Conservation (phyloP, 2,797 vertebrate species). For the Galago senegalensis region DNA sequence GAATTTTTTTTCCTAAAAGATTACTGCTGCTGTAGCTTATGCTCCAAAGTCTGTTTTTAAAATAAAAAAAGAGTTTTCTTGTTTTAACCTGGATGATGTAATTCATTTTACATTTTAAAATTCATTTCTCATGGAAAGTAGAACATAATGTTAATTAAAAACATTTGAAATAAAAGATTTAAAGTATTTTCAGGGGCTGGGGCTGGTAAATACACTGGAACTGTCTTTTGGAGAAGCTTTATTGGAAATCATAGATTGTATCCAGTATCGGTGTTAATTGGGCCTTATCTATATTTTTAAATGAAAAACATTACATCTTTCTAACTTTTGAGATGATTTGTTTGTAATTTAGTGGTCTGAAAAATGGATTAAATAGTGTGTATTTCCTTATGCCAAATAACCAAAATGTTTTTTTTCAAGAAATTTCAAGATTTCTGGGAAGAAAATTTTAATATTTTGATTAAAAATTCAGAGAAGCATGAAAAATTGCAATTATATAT, state of each 20-base stretch:
- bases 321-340: slow-evolving; percentile 33
- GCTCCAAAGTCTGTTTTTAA: slow-evolving; percentile 68
- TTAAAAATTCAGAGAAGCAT: slow-evolving; percentile 44
- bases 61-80: slow-evolving; percentile 56
- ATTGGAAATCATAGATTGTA: slow-evolving; percentile 8
- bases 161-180: slow-evolving; percentile 59
- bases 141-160: slow-evolving; percentile 15
- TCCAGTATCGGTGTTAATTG: slow-evolving; percentile 32
- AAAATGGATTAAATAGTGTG: background rate
- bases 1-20: slow-evolving; percentile 60
- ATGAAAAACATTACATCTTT: background rate
- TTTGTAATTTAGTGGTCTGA: slow-evolving; percentile 49
- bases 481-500: background rate
- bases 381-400: slow-evolving; percentile 56
- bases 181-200: slow-evolving; percentile 14
- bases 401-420: slow-evolving; percentile 33
- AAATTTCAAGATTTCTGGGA: slow-evolving; percentile 28
- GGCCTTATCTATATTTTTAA: slow-evolving; percentile 41
- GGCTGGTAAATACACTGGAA: background rate
- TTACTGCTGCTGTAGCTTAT: slow-evolving; percentile 80
- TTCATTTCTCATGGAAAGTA: slow-evolving; percentile 51
- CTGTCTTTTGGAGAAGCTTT: slow-evolving; percentile 51
- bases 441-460: slow-evolving; percentile 48
- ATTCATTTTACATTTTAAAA: slow-evolving; percentile 28
- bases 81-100: slow-evolving; percentile 7